Evolutionary conservation across 2,113 vertebrate genomes (phyloP).

Genomic region (Phalacrocorax carbo): DNA sequence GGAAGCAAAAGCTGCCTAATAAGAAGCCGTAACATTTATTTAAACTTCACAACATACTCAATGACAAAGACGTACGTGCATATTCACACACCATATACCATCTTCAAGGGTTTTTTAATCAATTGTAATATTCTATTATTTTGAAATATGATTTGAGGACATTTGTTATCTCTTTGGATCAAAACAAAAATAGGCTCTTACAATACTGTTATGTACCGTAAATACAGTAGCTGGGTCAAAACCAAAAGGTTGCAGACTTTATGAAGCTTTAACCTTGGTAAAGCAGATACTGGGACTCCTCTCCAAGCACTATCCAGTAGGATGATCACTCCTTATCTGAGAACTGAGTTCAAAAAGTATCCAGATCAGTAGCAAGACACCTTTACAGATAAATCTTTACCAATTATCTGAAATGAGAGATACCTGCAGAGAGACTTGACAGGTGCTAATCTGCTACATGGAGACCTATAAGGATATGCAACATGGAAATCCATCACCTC

Average conservation of each 20-base stretch:
- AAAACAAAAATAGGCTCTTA: neutral
- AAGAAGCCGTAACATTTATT: neutral
- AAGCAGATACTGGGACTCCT: neutral
- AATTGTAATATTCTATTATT: neutral
- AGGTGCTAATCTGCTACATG: neutral
- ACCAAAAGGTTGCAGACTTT: neutral
- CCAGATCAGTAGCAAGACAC: neutral
- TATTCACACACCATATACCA: neutral
- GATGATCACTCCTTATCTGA: neutral
- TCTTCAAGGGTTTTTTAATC: neutral
- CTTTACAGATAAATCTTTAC: neutral
- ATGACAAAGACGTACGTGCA: neutral
- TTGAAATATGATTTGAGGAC: neutral
- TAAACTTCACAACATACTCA: neutral
- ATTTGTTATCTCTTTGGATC: neutral
- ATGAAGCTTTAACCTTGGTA: neutral
- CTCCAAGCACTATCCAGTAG: neutral
- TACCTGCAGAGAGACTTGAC: neutral
- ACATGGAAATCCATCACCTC: neutral
- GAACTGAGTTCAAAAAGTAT: neutral
- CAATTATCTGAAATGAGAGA: neutral
- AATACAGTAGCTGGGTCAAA: neutral
- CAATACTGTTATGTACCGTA: neutral
- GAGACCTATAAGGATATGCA: neutral
- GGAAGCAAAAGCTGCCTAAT: neutral